Evolutionary conservation across 2,797 vertebrate genomes (phyloP), one percentile per base, ranked within the genome.

Genomic region (Phalloptychus januarius): DNA sequence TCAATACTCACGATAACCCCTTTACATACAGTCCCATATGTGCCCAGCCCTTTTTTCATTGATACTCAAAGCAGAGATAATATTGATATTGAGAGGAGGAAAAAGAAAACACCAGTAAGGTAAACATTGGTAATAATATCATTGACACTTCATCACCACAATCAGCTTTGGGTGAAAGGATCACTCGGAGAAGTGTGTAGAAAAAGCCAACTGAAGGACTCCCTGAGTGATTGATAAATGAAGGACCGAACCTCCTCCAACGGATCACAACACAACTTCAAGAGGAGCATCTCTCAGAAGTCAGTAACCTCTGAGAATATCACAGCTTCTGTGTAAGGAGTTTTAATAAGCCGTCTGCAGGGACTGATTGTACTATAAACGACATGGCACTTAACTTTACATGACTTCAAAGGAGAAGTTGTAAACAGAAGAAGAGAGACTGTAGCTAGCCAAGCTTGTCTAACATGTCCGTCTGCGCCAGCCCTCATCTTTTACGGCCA

Each of bases 211-310:
- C 94, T 95, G 86, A 95, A 95, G 76, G 89, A 87, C 90, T 97
- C 96, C 96, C 96, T 97, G 96, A 97, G 96, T 95, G 88, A 94
- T 89, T 88, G 77, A 89, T 81, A 86, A 75, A 91, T 83, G 81
- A 86, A 85, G 85, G 79, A 92, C 61, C 86, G 82, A 88, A 23
- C 90, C 77, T 75, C 90, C 90, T 86, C 89, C 87, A 78, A 70
- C 81, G 87, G 91, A 87, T 82, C 73, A 81, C 85, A 88, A 61
- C 74, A 80, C 54, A 89, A 94, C 83, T 82, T 82, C 89, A 89
- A 52, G 79, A 87, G 77, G 76, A 81, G 69, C 85, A 90, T 93
- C 92, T 94, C 90, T 93, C 94, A 92, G 92, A 94, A 94, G 90
- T 92, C 92, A 93, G 94, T 92, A 71, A 70, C 82, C 81, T 79